Evolutionary conservation across 2,797 vertebrate genomes (phyloP), one percentile per base, ranked within the genome.

Genomic region (Furcifer pardalis): DNA sequence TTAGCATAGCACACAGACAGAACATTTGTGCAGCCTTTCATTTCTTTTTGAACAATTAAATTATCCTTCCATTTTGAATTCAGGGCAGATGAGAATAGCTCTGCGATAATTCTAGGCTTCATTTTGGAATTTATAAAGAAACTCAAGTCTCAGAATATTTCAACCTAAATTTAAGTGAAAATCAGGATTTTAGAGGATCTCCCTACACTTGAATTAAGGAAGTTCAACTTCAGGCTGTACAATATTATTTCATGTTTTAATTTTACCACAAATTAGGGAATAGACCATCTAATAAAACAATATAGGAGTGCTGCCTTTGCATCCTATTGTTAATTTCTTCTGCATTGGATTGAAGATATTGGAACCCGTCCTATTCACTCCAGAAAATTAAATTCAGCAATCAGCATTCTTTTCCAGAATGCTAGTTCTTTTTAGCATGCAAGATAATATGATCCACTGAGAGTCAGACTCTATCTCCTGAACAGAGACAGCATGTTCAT

Each of bases 351-450:
- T 49, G 23, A 60, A 75, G 37, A 13, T 25, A 32, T n/a, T 49
- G n/a, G 35, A 60, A 40, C 30, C 23, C 8, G 7, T 2, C 75
- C 30, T 30, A 8, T 71, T 25, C 40, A 32, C 19, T 75, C 13
- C 59, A 77, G 13, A 72, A 32, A 37, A 37, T 62, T 82, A 35
- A 84, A 56, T n/a, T 86, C 76, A 88, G 56, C 65, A 65, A 6
- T 75, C 68, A 42, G 25, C 83, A 83, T 74, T 85, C 40, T 13
- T 86, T 17, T 2, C 37, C 30, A 30, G 42, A 77, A 77, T 25
- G 17, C 46, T 32, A 7, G 3, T 91, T 89, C 78, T 32, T 77
- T 69, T 59, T 37, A 52, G 88, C 52, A 4, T 81, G 10, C 71
- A 76, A 37, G 6, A 8, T 62, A 21, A 73, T 44, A 19, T 56